Base-by-base conservation (phyloP, 2,797 vertebrate genomes). In the Smutsia temminckii region DNA sequence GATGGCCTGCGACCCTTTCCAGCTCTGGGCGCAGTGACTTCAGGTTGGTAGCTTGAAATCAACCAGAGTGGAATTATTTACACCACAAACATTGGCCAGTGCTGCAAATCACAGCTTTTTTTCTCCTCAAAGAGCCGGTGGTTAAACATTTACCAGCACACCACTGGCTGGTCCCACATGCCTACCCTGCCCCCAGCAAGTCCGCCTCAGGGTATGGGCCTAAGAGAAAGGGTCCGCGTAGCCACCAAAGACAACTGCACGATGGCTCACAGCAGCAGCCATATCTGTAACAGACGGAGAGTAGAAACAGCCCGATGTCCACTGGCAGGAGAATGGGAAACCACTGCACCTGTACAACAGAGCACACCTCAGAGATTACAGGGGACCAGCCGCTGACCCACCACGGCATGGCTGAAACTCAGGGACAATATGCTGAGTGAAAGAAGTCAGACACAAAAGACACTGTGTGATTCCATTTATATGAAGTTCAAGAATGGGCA, bases 381-480 rank as follows among this genome's bases (percentile, higher is more conserved):
- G 66, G n/a, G 34, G 2, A 18, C 27, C 71, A 69, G 20, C 66
- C 18, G 42, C 42, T 29, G 71, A 14, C 74, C 37, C 68, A 17
- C 6, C 4, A 14, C 49, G 4, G 42, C 29, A 3, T 1, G 17
- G 46, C 64, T 3, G 46, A 25, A 8, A 4, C 21, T 27, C 46
- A 34, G 5, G 34, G 69, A 57, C 14, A 2, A 8, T 21, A 23
- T 3, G 7, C 6, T 18, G 40, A 40, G 49, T 29, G 59, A 57
- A n/a, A 29, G 83, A 66, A 29, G 51, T 16, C 84, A 69, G 89
- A 42, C 61, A 42, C 32, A 20, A 37, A 68, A 61, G 49, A 5
- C 9, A 29, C 3, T 2, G 1, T 25, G 0, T 11, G 51, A 18
- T 18, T 23, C 49, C 68, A 10, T 12, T 18, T 9, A 49, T 0